phyloP scores from a whole-genome alignment of 2,888 invertebrate species.

The Caenorhabditis panamensis region DNA sequence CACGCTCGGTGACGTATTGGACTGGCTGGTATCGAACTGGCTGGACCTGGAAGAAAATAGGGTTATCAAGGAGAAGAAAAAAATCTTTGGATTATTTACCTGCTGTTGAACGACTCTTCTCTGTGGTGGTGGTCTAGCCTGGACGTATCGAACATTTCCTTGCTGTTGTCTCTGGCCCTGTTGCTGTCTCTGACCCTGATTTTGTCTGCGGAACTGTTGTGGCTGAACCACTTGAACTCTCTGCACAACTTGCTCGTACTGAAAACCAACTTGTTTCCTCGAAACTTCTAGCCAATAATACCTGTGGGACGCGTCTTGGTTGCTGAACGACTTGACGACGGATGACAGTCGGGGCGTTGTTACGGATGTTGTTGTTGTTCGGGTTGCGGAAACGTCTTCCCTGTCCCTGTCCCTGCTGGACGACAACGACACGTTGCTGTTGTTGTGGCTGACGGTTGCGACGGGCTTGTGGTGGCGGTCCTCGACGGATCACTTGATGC shows the following conservation, averaged over 20 bases:
- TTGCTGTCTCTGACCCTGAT: not conserved
- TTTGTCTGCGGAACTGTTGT: conserved; percentile 19
- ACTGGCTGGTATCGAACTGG: conserved; percentile 55
- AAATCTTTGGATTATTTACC: conserved; percentile 9
- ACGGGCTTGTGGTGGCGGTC: conserved; percentile 35
- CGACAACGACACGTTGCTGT: conserved; percentile 36
- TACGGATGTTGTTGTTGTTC: conserved; percentile 15
- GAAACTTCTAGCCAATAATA: not conserved
- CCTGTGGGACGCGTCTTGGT: conserved; percentile 43
- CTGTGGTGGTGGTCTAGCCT: conserved; percentile 6
- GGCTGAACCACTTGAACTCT: conserved; percentile 30
- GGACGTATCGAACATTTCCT: conserved; percentile 40
- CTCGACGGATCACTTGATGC: conserved; percentile 27
- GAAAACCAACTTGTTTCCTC: conserved; percentile 8
- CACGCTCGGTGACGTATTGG: conserved; percentile 51
- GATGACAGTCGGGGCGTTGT: conserved; percentile 32
- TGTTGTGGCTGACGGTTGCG: conserved; percentile 33
- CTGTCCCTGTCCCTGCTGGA: conserved; percentile 34
- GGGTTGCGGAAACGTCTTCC: conserved; percentile 37
- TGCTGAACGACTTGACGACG: conserved; percentile 50
- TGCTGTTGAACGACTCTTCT: conserved; percentile 33
- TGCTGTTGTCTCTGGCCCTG: conserved; percentile 14
- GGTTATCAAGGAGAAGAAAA: not conserved
- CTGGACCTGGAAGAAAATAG: conserved; percentile 25
- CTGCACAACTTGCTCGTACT: conserved; percentile 53